Evolutionary conservation across 2,113 vertebrate species (phyloP).

Genomic region (Tamias sibiricus): DNA sequence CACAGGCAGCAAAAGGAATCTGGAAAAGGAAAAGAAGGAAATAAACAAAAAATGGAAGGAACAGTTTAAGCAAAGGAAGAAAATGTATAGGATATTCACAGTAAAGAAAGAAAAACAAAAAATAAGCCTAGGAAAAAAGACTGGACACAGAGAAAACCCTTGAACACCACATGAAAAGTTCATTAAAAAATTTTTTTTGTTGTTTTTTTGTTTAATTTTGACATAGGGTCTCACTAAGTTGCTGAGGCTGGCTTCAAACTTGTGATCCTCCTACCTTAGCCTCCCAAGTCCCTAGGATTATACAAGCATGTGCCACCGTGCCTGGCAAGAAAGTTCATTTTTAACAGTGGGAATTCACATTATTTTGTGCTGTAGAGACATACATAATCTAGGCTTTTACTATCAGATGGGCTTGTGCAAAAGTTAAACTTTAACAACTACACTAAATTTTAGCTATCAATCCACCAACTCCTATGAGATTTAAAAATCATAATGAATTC

Average conservation of each 20-base stretch:
- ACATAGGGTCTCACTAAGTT: neutral
- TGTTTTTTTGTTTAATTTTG: neutral
- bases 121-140: conserved; percentile 14
- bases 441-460: neutral
- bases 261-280: neutral
- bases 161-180: neutral
- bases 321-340: neutral
- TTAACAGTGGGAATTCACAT: conserved; percentile 28
- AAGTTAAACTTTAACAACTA: conserved; percentile 16
- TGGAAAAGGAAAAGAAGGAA: neutral
- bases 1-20: neutral
- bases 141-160: neutral
- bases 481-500: conserved; percentile 50
- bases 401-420: neutral
- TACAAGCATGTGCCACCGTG: neutral
- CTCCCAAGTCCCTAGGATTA: neutral
- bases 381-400: neutral
- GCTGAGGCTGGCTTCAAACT: neutral
- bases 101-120: neutral
- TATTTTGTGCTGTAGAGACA: neutral
- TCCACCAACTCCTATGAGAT: neutral
- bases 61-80: neutral
- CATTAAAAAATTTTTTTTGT: neutral
- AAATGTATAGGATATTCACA: neutral
- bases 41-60: neutral